Percentiles rank a stretch among this genome's conserved stretches.
Evolutionary conservation across 2,888 invertebrate genomes (phyloP).

Genomic region (Lordiphosa andalusiaca): DNA sequence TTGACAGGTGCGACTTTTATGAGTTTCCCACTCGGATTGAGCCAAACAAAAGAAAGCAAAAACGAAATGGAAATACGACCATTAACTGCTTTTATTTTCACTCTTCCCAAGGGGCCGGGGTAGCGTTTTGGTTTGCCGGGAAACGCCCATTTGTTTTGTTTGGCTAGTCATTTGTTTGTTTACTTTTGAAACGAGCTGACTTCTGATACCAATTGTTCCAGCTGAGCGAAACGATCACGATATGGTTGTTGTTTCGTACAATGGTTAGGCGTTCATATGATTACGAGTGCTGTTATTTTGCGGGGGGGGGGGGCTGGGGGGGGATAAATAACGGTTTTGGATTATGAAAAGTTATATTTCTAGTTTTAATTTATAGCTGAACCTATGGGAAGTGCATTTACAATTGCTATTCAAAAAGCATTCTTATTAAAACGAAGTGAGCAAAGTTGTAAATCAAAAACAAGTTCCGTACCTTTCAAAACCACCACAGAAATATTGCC

Average conservation of each 20-base stretch:
- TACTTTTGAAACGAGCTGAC: conserved; percentile 49
- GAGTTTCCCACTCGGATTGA: conserved; percentile 30
- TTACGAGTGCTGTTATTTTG: no score
- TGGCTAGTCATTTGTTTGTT: conserved; percentile 64
- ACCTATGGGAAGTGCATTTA: no score
- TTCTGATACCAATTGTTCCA: conserved; percentile 15
- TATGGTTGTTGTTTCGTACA: no score
- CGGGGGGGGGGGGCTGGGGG: no score
- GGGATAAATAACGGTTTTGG: no score
- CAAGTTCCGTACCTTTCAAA: no score
- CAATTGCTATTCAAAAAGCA: no score
- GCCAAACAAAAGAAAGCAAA: conserved; percentile 65
- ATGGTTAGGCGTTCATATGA: neutral
- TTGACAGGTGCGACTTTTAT: conserved; percentile 68
- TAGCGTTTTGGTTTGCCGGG: conserved; percentile 27
- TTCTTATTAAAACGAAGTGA: no score
- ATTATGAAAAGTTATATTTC: no score
- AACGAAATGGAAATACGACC: conserved; percentile 64
- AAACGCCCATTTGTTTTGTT: conserved; percentile 73
- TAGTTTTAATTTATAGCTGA: no score
- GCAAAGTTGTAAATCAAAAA: no score
- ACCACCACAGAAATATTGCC: no score
- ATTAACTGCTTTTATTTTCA: conserved; percentile 59
- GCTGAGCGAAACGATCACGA: conserved; percentile 5
- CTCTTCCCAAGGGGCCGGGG: conserved; percentile 44